Conservation (phyloP, 2,797 vertebrate genomes). For the Coilia nasus region DNA sequence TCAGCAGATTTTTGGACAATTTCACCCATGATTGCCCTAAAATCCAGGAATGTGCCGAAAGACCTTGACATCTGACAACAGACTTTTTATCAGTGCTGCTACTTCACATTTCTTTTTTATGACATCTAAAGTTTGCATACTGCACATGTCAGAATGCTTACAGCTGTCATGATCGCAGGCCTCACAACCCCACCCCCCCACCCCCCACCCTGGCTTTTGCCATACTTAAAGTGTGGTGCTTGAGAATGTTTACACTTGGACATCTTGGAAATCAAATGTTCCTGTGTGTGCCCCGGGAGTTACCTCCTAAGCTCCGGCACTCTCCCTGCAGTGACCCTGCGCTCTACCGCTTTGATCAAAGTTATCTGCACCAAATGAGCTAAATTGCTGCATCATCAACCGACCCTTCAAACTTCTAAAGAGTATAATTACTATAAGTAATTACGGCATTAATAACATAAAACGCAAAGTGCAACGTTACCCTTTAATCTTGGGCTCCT, state of each 20-base stretch:
- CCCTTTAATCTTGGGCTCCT: conserved; percentile 73
- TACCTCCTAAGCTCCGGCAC: conserved; percentile 44
- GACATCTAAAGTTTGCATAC: conserved; percentile 57
- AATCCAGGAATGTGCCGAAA: conserved; percentile 63
- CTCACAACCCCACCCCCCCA: conserved; percentile 30
- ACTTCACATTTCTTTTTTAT: conserved; percentile 57
- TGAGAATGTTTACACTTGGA: conserved; percentile 50
- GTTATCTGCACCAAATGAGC: conserved; percentile 68
- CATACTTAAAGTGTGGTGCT: conserved; percentile 49
- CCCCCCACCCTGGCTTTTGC: conserved; percentile 38
- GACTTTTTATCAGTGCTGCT: conserved; percentile 55
- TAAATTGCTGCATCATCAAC: conserved; percentile 70
- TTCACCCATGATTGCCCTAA: conserved; percentile 62
- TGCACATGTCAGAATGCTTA: conserved; percentile 34
- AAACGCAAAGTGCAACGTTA: conserved; percentile 60
- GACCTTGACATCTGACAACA: conserved; percentile 53
- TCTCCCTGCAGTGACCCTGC: conserved; percentile 44
- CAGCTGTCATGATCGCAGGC: conserved; percentile 41
- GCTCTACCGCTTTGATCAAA: conserved; percentile 69
- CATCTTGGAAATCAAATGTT: conserved; percentile 47
- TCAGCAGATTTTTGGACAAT: conserved; percentile 48
- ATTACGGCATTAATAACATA: conserved; percentile 73
- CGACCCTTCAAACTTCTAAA: conserved; percentile 66
- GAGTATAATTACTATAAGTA: conserved; percentile 73
- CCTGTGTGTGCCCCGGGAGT: conserved; percentile 40